Base-by-base conservation (phyloP, 2,797 vertebrate species). In the Sebastes itinus region DNA sequence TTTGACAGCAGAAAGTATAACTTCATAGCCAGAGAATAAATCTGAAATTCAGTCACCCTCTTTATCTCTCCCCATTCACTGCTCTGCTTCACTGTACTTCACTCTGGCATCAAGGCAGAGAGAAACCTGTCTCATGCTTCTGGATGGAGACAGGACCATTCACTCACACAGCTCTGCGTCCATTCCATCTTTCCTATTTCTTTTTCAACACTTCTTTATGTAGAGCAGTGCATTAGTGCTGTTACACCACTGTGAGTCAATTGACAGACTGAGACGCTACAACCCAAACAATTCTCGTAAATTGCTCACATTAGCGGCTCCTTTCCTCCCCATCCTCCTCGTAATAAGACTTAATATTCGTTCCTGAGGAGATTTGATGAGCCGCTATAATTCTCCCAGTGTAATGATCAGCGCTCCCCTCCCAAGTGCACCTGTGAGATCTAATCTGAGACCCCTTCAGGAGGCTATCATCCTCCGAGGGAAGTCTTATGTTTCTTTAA, bases 401-500 rank as follows among this genome's bases (percentile, higher is more conserved):
- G 68, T 72, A 88, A 88, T 86, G 89, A 94, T 94, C 86, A 83
- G 82, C 28, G 60, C 85, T 91, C 79, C 78, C 83, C 75, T 88
- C 75, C 81, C 82, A 83, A 85, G 70, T 90, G 89, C 92, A 94
- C 93, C 93, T 94, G 90, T 64, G 87, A 92, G 92, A 94, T 94
- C 85, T 91, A 94, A 95, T 94, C 92, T 90, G 86, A 65, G 75
- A 77, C 79, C 86, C 87, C 93, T 94, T 94, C 90, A 91, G 88
- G 92, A 93, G 76, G 78, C 89, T 77, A 88, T 91, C 80, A 86
- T 85, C 79, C 74, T 5, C 92, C 52, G 60, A 80, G 83, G 82
- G 81, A 94, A 91, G 87, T 90, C 93, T 92, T 90, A 80, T 90
- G 88, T 92, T 93, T 93, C 90, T 88, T 91, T 93, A 88, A 93